A percentile compares a stretch with the other conserved stretches of the same genome.
These are phyloP conservation scores for Agapornis roseicollis DNA, from an alignment of 2,113 vertebrate genomes.

Conservation along the genomic window DNA sequence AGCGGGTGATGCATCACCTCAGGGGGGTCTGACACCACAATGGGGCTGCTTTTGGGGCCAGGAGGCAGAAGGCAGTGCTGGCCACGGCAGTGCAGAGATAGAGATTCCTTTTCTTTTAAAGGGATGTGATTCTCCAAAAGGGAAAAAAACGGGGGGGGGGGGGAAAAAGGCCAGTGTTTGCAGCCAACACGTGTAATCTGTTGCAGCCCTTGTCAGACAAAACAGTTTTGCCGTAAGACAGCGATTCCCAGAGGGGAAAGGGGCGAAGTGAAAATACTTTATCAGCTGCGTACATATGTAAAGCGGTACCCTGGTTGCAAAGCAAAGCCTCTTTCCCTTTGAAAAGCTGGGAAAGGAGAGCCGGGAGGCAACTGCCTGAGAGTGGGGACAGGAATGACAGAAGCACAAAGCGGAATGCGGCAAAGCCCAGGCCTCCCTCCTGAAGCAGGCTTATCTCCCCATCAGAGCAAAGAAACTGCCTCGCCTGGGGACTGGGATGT, in stretches of 20 bases:
- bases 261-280: conserved; percentile 74
- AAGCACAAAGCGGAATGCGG: conserved; percentile 11
- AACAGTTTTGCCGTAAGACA: conserved; percentile 63
- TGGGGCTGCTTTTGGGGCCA: background rate
- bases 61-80: background rate
- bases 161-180: conserved; percentile 31
- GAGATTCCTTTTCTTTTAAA: background rate
- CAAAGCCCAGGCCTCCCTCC: background rate
- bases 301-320: conserved; percentile 61
- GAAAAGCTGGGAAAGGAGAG: conserved; percentile 4
- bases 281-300: conserved; percentile 78
- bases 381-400: conserved; percentile 16
- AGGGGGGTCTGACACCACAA: background rate
- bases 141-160: accelerated
- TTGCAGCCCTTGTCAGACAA: conserved; percentile 70
- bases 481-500: accelerated
- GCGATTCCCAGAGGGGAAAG: conserved; percentile 69
- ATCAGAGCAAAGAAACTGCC: background rate
- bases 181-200: conserved; percentile 68
- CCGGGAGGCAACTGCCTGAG: background rate
- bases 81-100: background rate
- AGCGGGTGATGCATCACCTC: background rate
- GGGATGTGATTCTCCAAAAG: background rate
- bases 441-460: background rate
- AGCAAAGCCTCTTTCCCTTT: conserved; percentile 56